phyloP scores from a whole-genome alignment of 1,140 invertebrate genomes.

The Galleria mellonella region DNA sequence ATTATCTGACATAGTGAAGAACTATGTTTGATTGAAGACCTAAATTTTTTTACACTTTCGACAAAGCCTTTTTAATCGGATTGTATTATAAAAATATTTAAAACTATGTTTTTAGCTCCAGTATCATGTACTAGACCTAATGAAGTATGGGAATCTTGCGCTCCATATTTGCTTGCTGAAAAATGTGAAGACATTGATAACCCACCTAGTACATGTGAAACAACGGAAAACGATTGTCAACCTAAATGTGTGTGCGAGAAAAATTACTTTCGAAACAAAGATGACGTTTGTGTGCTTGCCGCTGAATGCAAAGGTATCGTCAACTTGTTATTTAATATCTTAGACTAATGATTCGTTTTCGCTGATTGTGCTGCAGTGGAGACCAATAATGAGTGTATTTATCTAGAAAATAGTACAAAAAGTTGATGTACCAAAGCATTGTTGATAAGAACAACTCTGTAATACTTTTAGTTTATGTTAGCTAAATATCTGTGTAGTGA shows the following conservation, averaged over 20 bases:
- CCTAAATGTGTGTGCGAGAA: conserved; percentile 19
- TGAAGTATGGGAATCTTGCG: conserved; percentile 19
- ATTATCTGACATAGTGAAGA: too few species aligned
- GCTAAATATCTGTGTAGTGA: too few species aligned
- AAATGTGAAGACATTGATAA: conserved; percentile 11
- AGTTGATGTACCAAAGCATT: too few species aligned
- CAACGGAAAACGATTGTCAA: conserved; percentile 7
- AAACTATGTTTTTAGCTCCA: conserved; percentile 18
- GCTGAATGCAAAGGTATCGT: conserved; percentile 3
- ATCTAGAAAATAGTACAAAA: too few species aligned
- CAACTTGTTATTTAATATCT: background rate
- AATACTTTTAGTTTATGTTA: too few species aligned
- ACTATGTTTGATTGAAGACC: too few species aligned
- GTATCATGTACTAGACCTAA: conserved; percentile 22
- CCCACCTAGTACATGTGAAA: conserved; percentile 3
- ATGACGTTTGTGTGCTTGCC: conserved; percentile 12
- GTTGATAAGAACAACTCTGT: too few species aligned
- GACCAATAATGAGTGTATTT: too few species aligned
- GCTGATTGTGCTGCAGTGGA: background rate
- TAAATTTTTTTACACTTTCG: too few species aligned
- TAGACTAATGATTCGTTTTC: background rate
- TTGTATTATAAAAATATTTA: too few species aligned
- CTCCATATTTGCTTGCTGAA: conserved; percentile 12
- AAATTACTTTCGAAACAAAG: conserved; percentile 11
- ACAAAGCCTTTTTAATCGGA: too few species aligned